Evolutionary conservation across 1,140 invertebrate species (phyloP).

Genomic region (Ceratosolen fusciceps): DNA sequence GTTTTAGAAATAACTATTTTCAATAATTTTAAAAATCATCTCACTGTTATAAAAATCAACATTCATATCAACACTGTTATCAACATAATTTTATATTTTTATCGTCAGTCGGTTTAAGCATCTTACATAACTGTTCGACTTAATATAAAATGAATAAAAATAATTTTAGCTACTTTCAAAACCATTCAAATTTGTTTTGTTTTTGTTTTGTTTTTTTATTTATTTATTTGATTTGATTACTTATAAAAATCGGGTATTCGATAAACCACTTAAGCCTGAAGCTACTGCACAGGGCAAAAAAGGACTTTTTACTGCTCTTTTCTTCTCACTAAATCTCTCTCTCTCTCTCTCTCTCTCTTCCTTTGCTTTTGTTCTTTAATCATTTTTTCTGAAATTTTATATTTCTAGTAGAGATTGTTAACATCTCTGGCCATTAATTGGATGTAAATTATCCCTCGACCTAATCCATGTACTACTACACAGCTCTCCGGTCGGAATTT

Average conservation of each 20-base stretch:
- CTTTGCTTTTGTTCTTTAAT: not conserved
- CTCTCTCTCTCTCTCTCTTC: not conserved
- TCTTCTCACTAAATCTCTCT: not conserved
- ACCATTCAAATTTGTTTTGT: no score
- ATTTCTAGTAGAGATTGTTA: no score
- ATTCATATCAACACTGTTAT: no score
- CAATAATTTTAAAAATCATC: no score
- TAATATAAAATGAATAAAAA: no score
- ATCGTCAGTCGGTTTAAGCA: no score
- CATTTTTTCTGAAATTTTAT: not conserved
- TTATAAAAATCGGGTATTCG: slow-evolving; percentile 4
- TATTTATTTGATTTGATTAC: slow-evolving; percentile 29
- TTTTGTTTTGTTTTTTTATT: no score
- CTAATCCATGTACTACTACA: slow-evolving; percentile 50
- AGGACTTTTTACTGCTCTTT: not conserved
- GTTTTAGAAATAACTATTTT: no score
- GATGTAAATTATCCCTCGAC: slow-evolving; percentile 57
- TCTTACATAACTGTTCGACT: no score
- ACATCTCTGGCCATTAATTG: slow-evolving; percentile 51
- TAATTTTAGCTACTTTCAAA: no score
- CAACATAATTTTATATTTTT: no score
- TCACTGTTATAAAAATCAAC: no score
- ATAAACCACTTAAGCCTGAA: slow-evolving; percentile 28
- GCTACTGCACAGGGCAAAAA: not conserved
- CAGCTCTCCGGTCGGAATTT: slow-evolving; percentile 3